These are phyloP conservation scores for Pachypeltis micranthus DNA, from an alignment of 1,140 invertebrate genomes.

Conservation along the genomic window DNA sequence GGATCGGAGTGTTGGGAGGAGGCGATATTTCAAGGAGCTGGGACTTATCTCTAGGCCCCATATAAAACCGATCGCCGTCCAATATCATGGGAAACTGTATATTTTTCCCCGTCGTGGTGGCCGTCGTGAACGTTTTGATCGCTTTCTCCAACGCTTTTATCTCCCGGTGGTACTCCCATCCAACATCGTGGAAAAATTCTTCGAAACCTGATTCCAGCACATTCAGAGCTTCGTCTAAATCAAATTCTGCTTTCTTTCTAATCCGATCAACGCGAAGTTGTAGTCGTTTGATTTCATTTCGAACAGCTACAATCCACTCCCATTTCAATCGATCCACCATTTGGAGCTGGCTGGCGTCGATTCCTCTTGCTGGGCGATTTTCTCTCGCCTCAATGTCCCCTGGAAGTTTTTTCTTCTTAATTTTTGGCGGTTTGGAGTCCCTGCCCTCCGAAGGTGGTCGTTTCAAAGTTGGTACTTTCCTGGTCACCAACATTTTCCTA, in stretches of 20 bases:
- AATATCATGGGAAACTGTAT: constrained; percentile 38
- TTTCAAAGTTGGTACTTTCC: not conserved
- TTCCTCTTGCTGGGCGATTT: not conserved
- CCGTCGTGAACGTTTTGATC: constrained; percentile 40
- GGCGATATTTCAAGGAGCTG: not conserved
- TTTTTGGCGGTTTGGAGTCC: not conserved
- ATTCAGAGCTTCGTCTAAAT: not conserved
- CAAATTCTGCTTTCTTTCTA: constrained; percentile 24
- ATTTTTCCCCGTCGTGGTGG: constrained; percentile 39
- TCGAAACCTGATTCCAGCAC: not conserved
- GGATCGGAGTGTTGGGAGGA: constrained; percentile 3
- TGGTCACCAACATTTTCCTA: not conserved
- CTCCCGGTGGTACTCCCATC: constrained; percentile 38
- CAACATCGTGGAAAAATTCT: constrained; percentile 5
- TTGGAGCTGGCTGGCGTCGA: not conserved
- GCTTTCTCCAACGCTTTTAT: constrained; percentile 41
- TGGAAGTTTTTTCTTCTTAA: not conserved
- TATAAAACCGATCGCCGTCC: constrained; percentile 35
- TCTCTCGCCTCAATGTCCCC: not conserved
- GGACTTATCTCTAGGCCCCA: constrained; percentile 26
- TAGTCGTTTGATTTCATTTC: constrained; percentile 41
- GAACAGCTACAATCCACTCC: constrained; percentile 32
- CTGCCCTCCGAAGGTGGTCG: not conserved
- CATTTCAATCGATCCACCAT: constrained; percentile 1
- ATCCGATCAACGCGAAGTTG: constrained; percentile 35